Conservation (phyloP, 2,888 invertebrate species). For the Clostera curtula region DNA sequence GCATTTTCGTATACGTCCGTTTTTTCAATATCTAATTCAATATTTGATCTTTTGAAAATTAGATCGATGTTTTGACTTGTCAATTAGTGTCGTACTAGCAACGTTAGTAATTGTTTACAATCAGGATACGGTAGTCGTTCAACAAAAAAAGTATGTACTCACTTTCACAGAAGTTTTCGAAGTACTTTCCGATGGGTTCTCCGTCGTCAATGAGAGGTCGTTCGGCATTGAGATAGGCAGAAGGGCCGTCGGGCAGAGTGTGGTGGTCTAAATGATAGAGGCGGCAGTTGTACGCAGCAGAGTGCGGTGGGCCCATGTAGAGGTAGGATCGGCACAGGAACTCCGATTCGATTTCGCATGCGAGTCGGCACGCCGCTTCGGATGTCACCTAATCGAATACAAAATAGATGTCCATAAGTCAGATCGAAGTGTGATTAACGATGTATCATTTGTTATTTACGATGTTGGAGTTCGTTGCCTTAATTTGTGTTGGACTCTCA, state of each 20-base stretch:
- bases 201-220: conserved; percentile 93
- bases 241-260: conserved; percentile 93
- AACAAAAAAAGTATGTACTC: too few species aligned
- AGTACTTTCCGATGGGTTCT: conserved; percentile 91
- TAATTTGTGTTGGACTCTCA: too few species aligned
- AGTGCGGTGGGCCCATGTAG: conserved; percentile 85
- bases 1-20: too few species aligned
- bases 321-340: conserved; percentile 92
- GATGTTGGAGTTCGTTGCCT: not conserved
- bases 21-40: too few species aligned
- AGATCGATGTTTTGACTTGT: too few species aligned
- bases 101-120: too few species aligned
- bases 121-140: too few species aligned
- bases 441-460: conserved; percentile 3
- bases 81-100: too few species aligned
- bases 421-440: conserved; percentile 15
- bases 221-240: conserved; percentile 92
- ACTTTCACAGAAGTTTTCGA: conserved; percentile 94
- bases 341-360: conserved; percentile 94
- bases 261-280: conserved; percentile 94
- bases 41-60: too few species aligned
- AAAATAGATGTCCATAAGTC: conserved; percentile 18
- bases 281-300: conserved; percentile 90
- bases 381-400: conserved; percentile 79
- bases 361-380: conserved; percentile 90